Evolutionary conservation across 2,888 invertebrate species (phyloP).

Genomic region (Synergus umbraculus): DNA sequence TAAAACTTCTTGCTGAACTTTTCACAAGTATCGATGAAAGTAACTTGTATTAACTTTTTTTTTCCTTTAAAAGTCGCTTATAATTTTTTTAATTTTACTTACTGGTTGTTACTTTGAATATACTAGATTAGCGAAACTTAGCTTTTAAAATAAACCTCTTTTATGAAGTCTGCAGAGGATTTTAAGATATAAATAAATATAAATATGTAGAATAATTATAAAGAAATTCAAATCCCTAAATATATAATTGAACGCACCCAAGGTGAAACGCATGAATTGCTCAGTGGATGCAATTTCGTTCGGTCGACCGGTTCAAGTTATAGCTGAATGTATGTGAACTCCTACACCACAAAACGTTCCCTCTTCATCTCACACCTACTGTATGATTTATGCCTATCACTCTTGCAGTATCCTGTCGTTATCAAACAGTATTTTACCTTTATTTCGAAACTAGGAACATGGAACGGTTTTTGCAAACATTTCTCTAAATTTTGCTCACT

Average conservation of each 20-base stretch:
- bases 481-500: conserved; percentile 20
- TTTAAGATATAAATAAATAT: no score
- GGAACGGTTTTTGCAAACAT: conserved; percentile 14
- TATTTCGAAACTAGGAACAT: conserved; percentile 26
- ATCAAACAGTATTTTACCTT: conserved; percentile 30
- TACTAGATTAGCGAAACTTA: background rate
- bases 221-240: background rate
- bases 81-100: background rate
- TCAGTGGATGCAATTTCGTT: conserved; percentile 11
- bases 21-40: background rate
- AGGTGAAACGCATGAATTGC: conserved; percentile 21
- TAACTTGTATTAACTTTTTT: background rate
- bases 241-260: conserved; percentile 4
- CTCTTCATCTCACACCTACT: conserved; percentile 38
- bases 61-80: background rate
- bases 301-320: background rate
- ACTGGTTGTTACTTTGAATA: background rate
- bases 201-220: background rate
- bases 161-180: no score
- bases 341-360: conserved; percentile 29
- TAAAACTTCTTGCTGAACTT: background rate
- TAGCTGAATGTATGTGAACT: conserved; percentile 22
- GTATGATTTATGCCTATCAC: conserved; percentile 36
- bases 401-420: conserved; percentile 35
- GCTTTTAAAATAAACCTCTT: background rate